Evolutionary conservation across 2,113 vertebrate species (phyloP).

Genomic region (Prionailurus bengalensis): DNA sequence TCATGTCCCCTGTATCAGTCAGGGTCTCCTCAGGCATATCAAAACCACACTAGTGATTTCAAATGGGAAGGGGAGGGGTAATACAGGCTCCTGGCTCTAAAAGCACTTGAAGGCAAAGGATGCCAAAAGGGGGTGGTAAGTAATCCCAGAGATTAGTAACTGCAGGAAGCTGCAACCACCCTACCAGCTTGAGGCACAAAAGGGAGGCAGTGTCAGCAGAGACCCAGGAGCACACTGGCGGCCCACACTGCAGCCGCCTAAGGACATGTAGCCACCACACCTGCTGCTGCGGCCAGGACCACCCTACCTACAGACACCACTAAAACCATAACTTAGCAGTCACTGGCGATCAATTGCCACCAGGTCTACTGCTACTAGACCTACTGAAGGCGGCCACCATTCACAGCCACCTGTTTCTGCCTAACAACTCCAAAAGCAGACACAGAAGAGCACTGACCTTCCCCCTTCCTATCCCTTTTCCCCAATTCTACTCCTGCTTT

Average conservation of each 20-base stretch:
- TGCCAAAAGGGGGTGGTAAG: background rate
- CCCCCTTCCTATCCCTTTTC: too few relatives aligned
- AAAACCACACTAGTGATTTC: background rate
- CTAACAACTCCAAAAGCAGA: background rate
- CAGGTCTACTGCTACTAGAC: background rate
- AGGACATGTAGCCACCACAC: background rate
- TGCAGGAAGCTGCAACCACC: background rate
- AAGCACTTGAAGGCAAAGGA: background rate
- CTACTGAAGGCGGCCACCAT: background rate
- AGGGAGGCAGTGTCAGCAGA: background rate
- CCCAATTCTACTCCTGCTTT: background rate
- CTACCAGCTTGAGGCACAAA: background rate
- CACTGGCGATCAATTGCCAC: background rate
- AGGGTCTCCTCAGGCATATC: background rate
- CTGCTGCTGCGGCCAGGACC: background rate
- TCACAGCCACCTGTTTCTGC: background rate
- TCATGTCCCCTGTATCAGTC: background rate
- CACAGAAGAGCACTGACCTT: background rate
- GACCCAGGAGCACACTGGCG: fast-evolving
- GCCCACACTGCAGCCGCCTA: background rate
- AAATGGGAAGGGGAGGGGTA: background rate
- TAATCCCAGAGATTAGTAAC: background rate
- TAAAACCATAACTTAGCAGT: background rate
- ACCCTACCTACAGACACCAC: fast-evolving
- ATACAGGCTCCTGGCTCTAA: background rate